Base-by-base conservation (phyloP, 1,140 invertebrate species). In the Drosophila bipectinata region DNA sequence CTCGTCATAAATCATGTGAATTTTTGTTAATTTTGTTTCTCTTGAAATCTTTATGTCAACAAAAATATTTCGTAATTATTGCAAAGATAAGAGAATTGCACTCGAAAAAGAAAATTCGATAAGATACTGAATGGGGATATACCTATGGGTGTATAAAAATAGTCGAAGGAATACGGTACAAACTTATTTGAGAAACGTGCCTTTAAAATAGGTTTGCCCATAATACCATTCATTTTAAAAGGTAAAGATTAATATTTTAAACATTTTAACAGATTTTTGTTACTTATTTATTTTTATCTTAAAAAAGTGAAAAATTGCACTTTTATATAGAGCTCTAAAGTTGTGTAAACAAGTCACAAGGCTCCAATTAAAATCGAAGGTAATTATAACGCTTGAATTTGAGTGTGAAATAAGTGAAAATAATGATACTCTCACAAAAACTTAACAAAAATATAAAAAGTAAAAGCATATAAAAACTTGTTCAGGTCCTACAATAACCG, bases 21-120 rank as follows among this genome's bases (percentile, higher is more conserved):
- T 51, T 62, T 73, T 47, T 37, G 14, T 34, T 37, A n/a, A 21
- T 12, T 15, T 39, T 55, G 45, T 47, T 47, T 15, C 56, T 24
- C 37, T 48, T 1, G 8, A 14, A 51, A 34, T 24, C 49, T 60
- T 45, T 77, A 28, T 61, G 84, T 84, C 79, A 77, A 5, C 34
- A 60, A 72, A 84, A 68, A 73, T 53, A 69, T 84, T 83, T 47
- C 55, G 45, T 58, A 85, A 80, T 80, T 74, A 57, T 48, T 61
- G 28, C 28, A 26, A 44, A 69, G 81, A 85, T 85, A 85, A 55
- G 73, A 15, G 24, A 45, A 81, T 30, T 82, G 73, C 79, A 77
- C 79, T 82, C 58, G 73, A 82, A 74, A 53, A 9, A 8, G 24
- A 53, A 37, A 57, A 62, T 51, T 21, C 53, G 71, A 83, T 75